These are phyloP conservation scores for Cephalophus harveyi DNA, from an alignment of 2,113 vertebrate species.

Conservation along the genomic window DNA sequence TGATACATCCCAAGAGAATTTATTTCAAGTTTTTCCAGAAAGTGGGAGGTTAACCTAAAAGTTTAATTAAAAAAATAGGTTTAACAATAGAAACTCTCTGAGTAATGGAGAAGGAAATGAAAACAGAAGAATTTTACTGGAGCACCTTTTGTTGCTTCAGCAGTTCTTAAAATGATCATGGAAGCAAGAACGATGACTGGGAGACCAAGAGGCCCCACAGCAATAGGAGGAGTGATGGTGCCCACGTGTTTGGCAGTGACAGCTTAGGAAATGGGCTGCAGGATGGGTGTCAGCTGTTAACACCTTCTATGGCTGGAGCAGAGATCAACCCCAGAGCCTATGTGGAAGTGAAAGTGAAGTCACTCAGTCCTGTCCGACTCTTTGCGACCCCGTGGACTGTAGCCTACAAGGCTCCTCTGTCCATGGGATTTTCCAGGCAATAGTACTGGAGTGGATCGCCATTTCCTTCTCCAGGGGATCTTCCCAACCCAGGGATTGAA, in stretches of 20 bases:
- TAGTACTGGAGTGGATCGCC: no score
- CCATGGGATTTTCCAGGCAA: no score
- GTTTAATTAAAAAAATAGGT: background rate
- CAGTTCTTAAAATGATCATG: background rate
- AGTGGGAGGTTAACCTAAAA: background rate
- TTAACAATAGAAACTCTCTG: background rate
- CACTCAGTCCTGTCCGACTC: no score
- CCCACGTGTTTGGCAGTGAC: rapidly evolving
- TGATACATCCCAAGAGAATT: background rate
- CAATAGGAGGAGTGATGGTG: background rate
- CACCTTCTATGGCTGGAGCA: background rate
- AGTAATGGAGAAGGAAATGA: background rate
- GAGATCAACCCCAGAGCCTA: background rate
- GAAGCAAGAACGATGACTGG: background rate
- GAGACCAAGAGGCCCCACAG: background rate
- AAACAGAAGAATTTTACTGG: background rate
- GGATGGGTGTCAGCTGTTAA: background rate
- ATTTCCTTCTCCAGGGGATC: no score
- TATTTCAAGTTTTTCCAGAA: conserved; percentile 21
- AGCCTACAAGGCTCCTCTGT: no score
- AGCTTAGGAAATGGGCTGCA: background rate
- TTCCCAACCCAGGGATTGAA: no score
- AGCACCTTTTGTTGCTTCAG: background rate
- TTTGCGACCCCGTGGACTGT: no score
- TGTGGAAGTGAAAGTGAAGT: no score